Base-by-base conservation (phyloP, 1,140 invertebrate genomes). In the Holcopasites calliopsidis region DNA sequence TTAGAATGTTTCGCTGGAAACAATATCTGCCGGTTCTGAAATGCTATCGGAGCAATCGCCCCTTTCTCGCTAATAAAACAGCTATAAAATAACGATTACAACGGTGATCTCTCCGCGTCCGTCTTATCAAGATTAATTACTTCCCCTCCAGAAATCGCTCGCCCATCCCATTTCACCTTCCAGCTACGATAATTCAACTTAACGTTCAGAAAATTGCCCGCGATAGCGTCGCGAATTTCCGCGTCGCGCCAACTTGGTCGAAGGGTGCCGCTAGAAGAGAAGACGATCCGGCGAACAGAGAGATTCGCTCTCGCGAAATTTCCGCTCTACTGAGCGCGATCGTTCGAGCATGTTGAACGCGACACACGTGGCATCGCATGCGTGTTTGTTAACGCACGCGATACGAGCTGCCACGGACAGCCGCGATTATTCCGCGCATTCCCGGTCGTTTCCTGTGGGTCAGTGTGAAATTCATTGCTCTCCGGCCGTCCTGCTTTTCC, bases 381-480 rank as follows among this genome's bases (percentile, higher is more conserved):
- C n/a, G n/a, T 65, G 47, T 50, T 54, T 76, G 47, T 65, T 65
- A n/a, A n/a, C n/a, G n/a, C n/a, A 55, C 77, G 49, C 13, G 44
- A 66, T 64, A 49, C 49, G 40, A 33, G 31, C 13, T 40, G 31
- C 47, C 7, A n/a, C 31, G 42, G 13, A n/a, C n/a, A 6, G 13
- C 38, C 40, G 64, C 52, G 69, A 64, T 69, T 76, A 77, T 49
- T 28, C 33, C 18, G 13, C 31, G 3, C 68, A 68, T 61, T 64
- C 13, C 23, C n/a, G 64, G 21, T 64, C 61, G 21, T 68, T 73
- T 82, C 79, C 79, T 77, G 74, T 81, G 76, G 79, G 68, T 81
- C 74, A 77, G 60, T 76, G 76, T 73, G 73, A 81, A 70, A 80
- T 38, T 23, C 26, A 70, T 72, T 72, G 76, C 66, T 82, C 54